Base-by-base conservation (phyloP, 2,113 vertebrate genomes). In the Toxostoma redivivum region DNA sequence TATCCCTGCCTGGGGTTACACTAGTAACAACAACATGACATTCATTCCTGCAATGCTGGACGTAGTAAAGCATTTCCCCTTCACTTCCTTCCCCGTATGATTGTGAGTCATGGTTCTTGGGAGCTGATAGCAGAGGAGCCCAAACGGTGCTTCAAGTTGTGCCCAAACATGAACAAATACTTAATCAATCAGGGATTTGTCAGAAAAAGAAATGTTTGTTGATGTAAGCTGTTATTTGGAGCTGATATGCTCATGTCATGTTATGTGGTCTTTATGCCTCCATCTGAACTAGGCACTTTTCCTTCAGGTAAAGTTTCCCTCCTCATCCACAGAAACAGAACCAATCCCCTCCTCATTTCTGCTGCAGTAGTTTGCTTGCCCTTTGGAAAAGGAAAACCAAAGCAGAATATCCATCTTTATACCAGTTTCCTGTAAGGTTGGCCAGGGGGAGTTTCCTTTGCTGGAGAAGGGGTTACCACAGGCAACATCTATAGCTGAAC, bases 51-150 rank as follows among this genome's bases (percentile, higher is more conserved):
- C 47, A 60, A 15, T 80, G 48, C 20, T 16, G 1, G 62, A 94
- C 56, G 37, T 51, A 90, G 78, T 85, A 90, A 92, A 87, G 74
- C 71, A 90, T 87, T 92, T 91, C 65, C 90, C 40, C 60, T 76
- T 81, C n/a, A 28, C 86, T 96, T 93, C 87, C 76, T 94, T 85
- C 77, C 51, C 62, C 28, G 47, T 81, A 11, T n/a, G 47, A 84
- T 64, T 13, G 5, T 96, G 92, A 95, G 70, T 95, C 88, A 91
- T 47, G 61, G 40, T 60, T 73, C 78, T 45, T 48, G 44, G 71
- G 78, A 93, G 53, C 24, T 8, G 2, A 30, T 45, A 57, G 48
- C 35, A 61, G 38, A 47, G 45, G 65, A 94, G 94, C 89, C 40
- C 44, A 92, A 95, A 73, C 14, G 20, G 42, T 38, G 13, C 56